phyloP scores from a whole-genome alignment of 2,113 vertebrate species.

The Ardeotis arabs region DNA sequence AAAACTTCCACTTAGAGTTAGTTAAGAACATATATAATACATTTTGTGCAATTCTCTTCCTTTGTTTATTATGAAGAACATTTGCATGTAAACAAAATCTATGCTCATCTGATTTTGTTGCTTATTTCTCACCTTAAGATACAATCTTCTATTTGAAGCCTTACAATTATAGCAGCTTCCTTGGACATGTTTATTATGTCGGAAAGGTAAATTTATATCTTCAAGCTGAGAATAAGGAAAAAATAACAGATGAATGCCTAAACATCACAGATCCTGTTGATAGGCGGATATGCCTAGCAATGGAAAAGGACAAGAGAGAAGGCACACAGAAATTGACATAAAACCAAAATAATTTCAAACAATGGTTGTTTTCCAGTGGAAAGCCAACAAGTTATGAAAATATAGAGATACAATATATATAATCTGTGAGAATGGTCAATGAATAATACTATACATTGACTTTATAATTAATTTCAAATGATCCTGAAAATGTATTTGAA shows the following conservation, averaged over 20 bases:
- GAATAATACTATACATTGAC: not conserved
- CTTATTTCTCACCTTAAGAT: slow-evolving; percentile 3
- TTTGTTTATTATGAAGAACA: not conserved
- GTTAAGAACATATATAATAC: not conserved
- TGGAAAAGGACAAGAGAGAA: not conserved
- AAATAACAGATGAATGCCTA: not conserved
- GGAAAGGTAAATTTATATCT: not conserved
- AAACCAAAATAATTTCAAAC: not conserved
- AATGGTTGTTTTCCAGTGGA: not conserved
- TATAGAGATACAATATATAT: not conserved
- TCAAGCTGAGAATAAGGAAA: not conserved
- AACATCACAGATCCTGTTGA: not conserved
- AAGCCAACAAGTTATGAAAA: not conserved
- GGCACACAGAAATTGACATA: not conserved
- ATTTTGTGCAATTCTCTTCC: not conserved
- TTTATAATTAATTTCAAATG: not conserved
- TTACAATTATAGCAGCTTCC: not conserved
- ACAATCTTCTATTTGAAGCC: not conserved
- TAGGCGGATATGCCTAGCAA: not conserved
- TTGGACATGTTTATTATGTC: not conserved
- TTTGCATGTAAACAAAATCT: not conserved
- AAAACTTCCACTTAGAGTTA: not conserved
- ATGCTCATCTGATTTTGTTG: not conserved
- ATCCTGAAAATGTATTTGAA: not conserved
- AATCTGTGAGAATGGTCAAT: not conserved